Conservation (phyloP, 2,888 invertebrate species). For the Sphinx pinastri region DNA sequence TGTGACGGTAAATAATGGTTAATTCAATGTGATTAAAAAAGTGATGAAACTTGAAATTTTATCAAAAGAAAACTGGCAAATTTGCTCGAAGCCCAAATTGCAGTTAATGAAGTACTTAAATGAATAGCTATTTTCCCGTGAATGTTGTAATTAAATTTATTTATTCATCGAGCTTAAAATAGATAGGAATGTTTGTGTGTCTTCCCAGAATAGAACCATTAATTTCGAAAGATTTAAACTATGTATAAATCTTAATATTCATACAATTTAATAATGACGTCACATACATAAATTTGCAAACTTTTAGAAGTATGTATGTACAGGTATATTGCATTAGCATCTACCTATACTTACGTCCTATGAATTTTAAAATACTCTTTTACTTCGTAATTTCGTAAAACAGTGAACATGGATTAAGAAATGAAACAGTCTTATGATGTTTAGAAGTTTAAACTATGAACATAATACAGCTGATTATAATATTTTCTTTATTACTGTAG, state of each 20-base stretch:
- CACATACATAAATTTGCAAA: neutral
- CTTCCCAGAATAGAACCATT: slow-evolving; percentile 43
- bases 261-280: neutral
- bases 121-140: slow-evolving; percentile 31
- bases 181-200: slow-evolving; percentile 50
- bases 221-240: slow-evolving; percentile 5
- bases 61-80: slow-evolving; percentile 4
- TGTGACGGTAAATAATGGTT: slow-evolving; percentile 24
- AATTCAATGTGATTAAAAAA: slow-evolving; percentile 48
- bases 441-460: slow-evolving; percentile 29
- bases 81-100: neutral
- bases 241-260: neutral
- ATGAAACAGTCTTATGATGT: slow-evolving; percentile 47
- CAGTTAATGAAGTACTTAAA: neutral
- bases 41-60: slow-evolving; percentile 39
- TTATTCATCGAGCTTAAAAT: slow-evolving; percentile 59
- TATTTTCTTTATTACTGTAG: neutral
- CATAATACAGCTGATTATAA: neutral
- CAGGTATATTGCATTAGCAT: too few species aligned
- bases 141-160: slow-evolving; percentile 26
- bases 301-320: neutral
- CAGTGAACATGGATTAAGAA: slow-evolving; percentile 31
- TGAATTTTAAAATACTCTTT: neutral
- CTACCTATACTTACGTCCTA: slow-evolving; percentile 13
- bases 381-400: neutral